Evolutionary conservation across 2,113 vertebrate species (phyloP), one percentile per base, ranked within the genome.

Genomic region (Brachyhypopomus gauderio): DNA sequence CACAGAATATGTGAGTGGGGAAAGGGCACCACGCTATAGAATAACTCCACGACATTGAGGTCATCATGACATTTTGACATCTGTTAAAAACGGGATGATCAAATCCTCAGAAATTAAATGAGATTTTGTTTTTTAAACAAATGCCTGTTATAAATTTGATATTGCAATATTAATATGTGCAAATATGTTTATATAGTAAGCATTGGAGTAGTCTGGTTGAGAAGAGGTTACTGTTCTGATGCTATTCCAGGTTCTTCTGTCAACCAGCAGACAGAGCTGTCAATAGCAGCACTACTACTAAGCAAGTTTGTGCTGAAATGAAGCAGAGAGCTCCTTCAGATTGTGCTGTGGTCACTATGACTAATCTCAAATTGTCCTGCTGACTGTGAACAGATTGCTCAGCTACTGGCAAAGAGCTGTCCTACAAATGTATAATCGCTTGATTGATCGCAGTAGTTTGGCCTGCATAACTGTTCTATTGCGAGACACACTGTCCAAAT

Each of bases 321-420:
- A 64, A 64, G 11, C 62, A 64, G 22, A 63, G 60, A 63, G 62
- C 60, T 20, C 59, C 38, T 58, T 75, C 30, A 36, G 56, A 75
- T 27, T 38, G 20, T 75, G 72, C 56, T 60, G 7, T 41, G 30
- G 30, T 6, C 55, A n/a, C 59, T 56, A 30, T 75, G 72, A 30
- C 62, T 25, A 64, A 64, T 64, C 62, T 64, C 12, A 27, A 64
- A 64, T 12, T 11, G 55, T 74, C 55, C 19, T 36, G 72, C 72
- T 60, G 56, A 75, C 72, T 7, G 55, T 41, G 22, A 75, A 23
- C 30, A 36, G 27, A 36, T 19, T 36, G 9, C 55, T 59, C 55
- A 58, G 30, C n/a, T 12, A 41, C 34, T 38, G 12, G 20, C 20
- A 16, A 58, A 74, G 30, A 59, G 19, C 36, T 8, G 38, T 23